Conservation (phyloP, 2,113 vertebrate genomes). For the Aegypius monachus region DNA sequence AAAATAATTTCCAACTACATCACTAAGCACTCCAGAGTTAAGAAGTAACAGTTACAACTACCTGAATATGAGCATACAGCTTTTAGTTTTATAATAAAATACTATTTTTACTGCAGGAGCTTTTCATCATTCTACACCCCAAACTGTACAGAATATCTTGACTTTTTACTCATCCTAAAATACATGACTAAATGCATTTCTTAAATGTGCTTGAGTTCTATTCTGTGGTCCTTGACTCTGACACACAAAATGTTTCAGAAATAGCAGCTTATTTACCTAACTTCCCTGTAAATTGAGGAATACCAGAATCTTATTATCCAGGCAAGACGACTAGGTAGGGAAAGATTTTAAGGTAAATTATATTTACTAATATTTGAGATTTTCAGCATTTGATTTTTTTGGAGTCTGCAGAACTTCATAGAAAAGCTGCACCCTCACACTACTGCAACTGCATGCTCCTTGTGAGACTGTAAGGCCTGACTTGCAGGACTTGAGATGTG, state of each 20-base stretch:
- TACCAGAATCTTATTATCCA: background rate
- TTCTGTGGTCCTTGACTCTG: background rate
- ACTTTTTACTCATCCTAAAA: background rate
- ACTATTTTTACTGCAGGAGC: background rate
- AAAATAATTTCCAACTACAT: background rate
- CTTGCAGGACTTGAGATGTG: background rate
- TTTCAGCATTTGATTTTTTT: background rate
- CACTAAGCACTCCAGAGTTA: background rate
- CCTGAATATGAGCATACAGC: background rate
- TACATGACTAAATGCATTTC: background rate
- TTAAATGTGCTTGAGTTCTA: background rate
- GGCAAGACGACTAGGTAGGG: background rate
- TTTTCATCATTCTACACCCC: background rate
- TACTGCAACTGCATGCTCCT: background rate
- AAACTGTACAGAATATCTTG: background rate
- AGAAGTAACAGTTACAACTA: background rate
- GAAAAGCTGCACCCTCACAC: background rate
- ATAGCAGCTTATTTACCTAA: background rate
- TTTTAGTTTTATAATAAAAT: background rate
- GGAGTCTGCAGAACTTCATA: background rate
- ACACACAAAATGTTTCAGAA: background rate
- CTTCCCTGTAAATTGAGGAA: background rate
- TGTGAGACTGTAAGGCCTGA: background rate
- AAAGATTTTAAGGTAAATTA: background rate
- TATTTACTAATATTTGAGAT: background rate